Evolutionary conservation across 2,888 invertebrate genomes (phyloP).

Genomic region (Hecatera dysodea): DNA sequence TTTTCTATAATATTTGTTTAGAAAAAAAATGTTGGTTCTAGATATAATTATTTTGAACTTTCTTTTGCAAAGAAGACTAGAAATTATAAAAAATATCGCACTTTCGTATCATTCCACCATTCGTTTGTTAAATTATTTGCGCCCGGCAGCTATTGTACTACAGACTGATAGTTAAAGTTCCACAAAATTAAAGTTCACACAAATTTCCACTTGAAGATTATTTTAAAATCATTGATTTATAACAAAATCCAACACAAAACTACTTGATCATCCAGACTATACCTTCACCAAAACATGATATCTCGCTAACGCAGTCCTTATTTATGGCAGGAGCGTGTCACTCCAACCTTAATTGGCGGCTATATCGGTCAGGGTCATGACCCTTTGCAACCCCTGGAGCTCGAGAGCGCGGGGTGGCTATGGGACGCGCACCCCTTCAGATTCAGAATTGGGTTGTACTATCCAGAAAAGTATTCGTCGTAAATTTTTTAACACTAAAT

Average conservation of each 20-base stretch:
- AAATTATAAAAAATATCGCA: too few relatives aligned
- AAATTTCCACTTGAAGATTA: background rate
- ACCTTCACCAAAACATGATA: constrained; percentile 14
- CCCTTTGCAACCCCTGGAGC: constrained; percentile 15
- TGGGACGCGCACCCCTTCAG: constrained; percentile 9
- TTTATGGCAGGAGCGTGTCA: constrained; percentile 7
- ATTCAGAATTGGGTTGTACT: constrained; percentile 13
- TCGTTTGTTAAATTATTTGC: too few relatives aligned
- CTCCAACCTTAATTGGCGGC: constrained; percentile 10
- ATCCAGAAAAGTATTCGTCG: background rate
- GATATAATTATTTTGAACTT: too few relatives aligned
- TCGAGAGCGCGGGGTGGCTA: background rate
- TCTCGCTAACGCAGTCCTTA: constrained; percentile 11
- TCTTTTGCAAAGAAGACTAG: too few relatives aligned
- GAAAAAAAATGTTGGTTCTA: too few relatives aligned
- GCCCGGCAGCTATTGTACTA: too few relatives aligned
- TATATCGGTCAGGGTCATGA: constrained; percentile 56
- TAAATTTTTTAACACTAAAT: too few relatives aligned
- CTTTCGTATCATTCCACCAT: too few relatives aligned
- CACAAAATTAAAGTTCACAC: too few relatives aligned
- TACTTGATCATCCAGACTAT: background rate
- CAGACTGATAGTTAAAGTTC: too few relatives aligned
- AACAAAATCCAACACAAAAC: background rate
- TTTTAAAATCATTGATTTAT: background rate
- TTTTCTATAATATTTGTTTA: background rate